phyloP scores from a whole-genome alignment of 2,113 vertebrate species.

The Diadophis punctatus region DNA sequence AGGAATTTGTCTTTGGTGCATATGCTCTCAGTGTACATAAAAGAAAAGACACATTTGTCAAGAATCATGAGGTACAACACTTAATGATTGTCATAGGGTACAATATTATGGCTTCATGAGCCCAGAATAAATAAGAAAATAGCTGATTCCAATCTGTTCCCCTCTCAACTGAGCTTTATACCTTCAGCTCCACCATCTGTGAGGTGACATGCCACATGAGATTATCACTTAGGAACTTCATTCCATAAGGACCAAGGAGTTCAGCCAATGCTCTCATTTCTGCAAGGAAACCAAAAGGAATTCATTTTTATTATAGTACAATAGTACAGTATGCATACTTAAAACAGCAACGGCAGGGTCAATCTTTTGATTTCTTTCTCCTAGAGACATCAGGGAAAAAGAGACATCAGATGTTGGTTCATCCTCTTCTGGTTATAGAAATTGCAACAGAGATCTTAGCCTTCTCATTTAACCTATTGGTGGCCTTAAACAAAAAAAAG shows the following conservation, averaged over 20 bases:
- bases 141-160: not conserved
- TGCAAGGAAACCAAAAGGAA: slow-evolving; percentile 50
- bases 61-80: too few species aligned
- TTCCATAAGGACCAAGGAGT: slow-evolving; percentile 88
- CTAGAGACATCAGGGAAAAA: not conserved
- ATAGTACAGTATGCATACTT: not conserved
- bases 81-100: too few species aligned
- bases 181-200: slow-evolving; percentile 94
- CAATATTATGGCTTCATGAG: not conserved
- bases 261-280: slow-evolving; percentile 86
- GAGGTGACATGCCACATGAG: slow-evolving; percentile 96
- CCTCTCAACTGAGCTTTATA: slow-evolving; percentile 26
- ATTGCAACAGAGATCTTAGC: not conserved
- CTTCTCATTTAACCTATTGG: not conserved
- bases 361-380: not conserved
- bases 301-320: not conserved
- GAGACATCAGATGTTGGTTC: not conserved
- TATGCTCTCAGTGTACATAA: too few species aligned
- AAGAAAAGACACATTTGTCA: too few species aligned
- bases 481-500: not conserved
- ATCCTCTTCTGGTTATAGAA: not conserved
- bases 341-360: too few species aligned
- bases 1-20: too few species aligned
- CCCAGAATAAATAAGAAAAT: not conserved
- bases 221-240: slow-evolving; percentile 91